Base-by-base conservation (phyloP, 2,888 invertebrate species). In the Drosophila falleni region DNA sequence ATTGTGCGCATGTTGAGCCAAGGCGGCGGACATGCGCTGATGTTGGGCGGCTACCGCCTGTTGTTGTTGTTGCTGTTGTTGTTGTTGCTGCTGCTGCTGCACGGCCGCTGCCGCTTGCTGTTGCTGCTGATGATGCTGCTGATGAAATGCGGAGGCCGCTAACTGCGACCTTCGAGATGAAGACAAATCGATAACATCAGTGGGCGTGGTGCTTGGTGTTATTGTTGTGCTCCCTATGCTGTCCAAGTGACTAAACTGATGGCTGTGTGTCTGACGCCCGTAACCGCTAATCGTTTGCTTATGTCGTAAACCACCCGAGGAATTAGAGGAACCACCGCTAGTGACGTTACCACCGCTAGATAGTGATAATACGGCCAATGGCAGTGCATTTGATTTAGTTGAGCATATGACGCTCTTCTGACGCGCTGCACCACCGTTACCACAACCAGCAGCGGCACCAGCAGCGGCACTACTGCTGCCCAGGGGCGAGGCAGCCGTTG, bases 161-260 rank as follows among this genome's bases (percentile, higher is more conserved):
- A 92, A 73, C n/a, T n/a, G n/a, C 58, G 92, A 93, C 91, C 93
- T 93, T 89, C 93, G 93, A 62, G 93, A 93, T 80, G 93, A 93
- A 84, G 93, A 94, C 74, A 94, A 92, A 92, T 94, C 94, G 74
- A 94, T 94, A 80, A 94, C 94, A 76, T 93, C 91, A 90, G 91
- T 91, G 80, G 92, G 88, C 71, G 87, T 83, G 61, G 84, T 81
- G 75, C 85, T 80, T 78, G 84, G 81, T 81, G 89, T 85, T 65
- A 83, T 75, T 81, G 85, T 80, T 78, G 86, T 81, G 56, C 63
- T 78, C 46, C 67, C 61, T 68, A 65, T 70, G 60, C 74, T 68
- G 31, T 61, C 72, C 72, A 68, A 77, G 19, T 71, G 71, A 66
- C 73, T 71, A 77, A 74, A 80, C 44, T 71, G 83, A 73, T 78